Percentiles rank a stretch among this genome's conserved stretches.
Conservation (phyloP, 2,113 vertebrate species). For the Psophia crepitans region DNA sequence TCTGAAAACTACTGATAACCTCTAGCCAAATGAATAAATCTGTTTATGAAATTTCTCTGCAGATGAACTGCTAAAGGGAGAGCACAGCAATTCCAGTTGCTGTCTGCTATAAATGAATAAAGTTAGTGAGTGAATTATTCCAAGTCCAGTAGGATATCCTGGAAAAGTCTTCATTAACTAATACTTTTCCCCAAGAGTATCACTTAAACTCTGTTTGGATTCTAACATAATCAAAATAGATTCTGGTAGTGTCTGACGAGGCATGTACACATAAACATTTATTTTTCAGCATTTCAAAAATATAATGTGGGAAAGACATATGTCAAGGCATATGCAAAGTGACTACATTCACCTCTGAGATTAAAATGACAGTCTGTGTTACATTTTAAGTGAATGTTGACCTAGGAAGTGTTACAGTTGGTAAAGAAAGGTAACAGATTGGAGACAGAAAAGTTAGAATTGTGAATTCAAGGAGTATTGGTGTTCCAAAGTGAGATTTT, state of each 20-base stretch:
- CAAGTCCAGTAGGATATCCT: neutral
- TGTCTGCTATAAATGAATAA: neutral
- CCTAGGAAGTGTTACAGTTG: neutral
- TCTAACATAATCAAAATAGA: neutral
- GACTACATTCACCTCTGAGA: neutral
- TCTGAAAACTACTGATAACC: constrained; percentile 44
- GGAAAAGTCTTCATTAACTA: constrained; percentile 50
- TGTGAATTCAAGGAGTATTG: neutral
- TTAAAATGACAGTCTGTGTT: neutral
- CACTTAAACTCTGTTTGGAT: neutral
- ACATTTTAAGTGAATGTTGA: neutral
- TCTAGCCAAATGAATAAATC: constrained; percentile 16
- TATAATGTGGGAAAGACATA: neutral
- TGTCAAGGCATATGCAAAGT: neutral
- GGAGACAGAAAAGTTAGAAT: neutral
- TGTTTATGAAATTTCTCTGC: constrained; percentile 15
- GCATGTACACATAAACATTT: neutral
- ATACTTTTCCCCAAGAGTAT: constrained; percentile 1
- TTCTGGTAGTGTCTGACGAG: neutral
- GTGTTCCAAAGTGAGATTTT: neutral
- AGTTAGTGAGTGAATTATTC: constrained; percentile 43
- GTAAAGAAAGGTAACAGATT: neutral
- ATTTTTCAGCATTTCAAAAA: neutral
- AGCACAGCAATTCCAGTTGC: neutral
- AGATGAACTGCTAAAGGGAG: neutral